phyloP scores from a whole-genome alignment of 2,113 vertebrate species.

The Paradisaea rubra region DNA sequence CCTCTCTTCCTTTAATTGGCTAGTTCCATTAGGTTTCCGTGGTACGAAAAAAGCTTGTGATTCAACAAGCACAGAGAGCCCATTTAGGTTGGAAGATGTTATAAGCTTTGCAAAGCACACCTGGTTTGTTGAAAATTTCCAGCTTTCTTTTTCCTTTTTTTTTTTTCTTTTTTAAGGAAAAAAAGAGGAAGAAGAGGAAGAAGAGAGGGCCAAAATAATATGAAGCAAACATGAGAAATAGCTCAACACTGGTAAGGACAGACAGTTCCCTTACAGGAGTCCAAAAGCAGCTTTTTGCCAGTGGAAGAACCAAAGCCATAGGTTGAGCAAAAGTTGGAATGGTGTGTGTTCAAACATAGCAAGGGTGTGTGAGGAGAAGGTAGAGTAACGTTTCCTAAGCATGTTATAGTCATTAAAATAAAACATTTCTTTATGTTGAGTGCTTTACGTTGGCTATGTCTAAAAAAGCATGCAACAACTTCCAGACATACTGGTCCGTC shows the following conservation, averaged over 20 bases:
- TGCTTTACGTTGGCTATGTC: slow-evolving; percentile 34
- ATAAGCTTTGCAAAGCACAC: slow-evolving; percentile 37
- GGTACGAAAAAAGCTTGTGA: slow-evolving; percentile 20
- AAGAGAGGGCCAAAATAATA: slow-evolving; percentile 1
- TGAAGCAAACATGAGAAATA: slow-evolving; percentile 41
- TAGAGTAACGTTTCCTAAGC: slow-evolving; percentile 27
- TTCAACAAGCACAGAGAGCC: slow-evolving; percentile 43
- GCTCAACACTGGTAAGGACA: slow-evolving; percentile 42
- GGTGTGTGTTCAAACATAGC: slow-evolving; percentile 35
- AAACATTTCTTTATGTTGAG: slow-evolving; percentile 36
- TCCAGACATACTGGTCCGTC: slow-evolving; percentile 32
- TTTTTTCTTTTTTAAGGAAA: neutral
- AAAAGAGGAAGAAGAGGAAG: neutral
- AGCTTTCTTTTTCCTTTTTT: neutral
- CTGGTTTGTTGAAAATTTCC: slow-evolving; percentile 50
- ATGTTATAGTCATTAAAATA: slow-evolving; percentile 64
- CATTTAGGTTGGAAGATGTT: slow-evolving; percentile 31
- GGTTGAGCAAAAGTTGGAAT: slow-evolving; percentile 30
- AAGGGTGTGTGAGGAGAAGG: slow-evolving; percentile 42
- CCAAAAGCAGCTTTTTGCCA: slow-evolving; percentile 39
- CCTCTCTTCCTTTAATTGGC: neutral
- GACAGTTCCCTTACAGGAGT: slow-evolving; percentile 36
- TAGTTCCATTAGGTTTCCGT: slow-evolving; percentile 37
- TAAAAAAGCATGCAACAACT: slow-evolving; percentile 9
- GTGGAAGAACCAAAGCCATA: slow-evolving; percentile 45